Conservation (phyloP, 1,140 invertebrate species). For the Drosophila serrata region DNA sequence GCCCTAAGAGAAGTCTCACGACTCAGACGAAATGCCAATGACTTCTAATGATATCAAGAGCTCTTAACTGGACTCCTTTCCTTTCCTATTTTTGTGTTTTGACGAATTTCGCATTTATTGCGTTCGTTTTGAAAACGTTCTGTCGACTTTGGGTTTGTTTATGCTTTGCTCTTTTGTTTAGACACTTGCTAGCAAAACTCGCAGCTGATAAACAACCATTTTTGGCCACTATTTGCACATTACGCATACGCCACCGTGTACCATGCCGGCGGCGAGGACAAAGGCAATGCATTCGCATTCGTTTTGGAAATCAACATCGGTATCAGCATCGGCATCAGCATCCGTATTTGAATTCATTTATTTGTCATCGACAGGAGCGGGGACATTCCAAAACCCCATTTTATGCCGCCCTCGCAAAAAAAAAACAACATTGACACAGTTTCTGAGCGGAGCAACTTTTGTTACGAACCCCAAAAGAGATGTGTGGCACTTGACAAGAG, state of each 20-base stretch:
- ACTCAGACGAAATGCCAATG: slow-evolving; percentile 5
- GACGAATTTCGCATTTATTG: not conserved
- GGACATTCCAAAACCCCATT: not conserved
- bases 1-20: not conserved
- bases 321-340: not conserved
- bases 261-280: not conserved
- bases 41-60: slow-evolving; percentile 11
- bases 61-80: not conserved
- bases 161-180: slow-evolving; percentile 45
- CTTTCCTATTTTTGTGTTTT: not conserved
- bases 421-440: slow-evolving; percentile 15
- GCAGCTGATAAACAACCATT: slow-evolving; percentile 48
- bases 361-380: not conserved
- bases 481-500: slow-evolving; percentile 1
- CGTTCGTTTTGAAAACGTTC: slow-evolving; percentile 5
- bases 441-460: slow-evolving; percentile 8
- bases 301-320: not conserved
- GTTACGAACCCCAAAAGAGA: not conserved
- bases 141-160: slow-evolving; percentile 33
- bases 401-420: slow-evolving; percentile 2
- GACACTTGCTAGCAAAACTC: slow-evolving; percentile 38
- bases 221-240: slow-evolving; percentile 47
- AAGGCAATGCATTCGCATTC: slow-evolving; percentile 12
- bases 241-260: slow-evolving; percentile 46
- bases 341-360: slow-evolving; percentile 25